Base-by-base conservation (phyloP, 2,797 vertebrate genomes). In the Neosilurus mollespiculum region DNA sequence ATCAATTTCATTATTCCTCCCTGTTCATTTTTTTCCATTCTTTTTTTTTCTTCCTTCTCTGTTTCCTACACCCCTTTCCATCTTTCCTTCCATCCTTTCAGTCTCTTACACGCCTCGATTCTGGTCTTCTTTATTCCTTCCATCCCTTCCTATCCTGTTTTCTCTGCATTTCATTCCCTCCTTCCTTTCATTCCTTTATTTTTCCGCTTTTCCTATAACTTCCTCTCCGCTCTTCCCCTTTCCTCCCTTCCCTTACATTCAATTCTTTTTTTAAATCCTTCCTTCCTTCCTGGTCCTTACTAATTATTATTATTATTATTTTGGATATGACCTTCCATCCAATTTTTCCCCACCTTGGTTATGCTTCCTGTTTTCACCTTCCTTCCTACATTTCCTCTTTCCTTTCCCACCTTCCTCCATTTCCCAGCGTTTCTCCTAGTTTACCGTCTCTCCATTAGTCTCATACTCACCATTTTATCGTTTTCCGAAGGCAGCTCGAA, bases 401-500 rank as follows among this genome's bases (percentile, higher is more conserved):
- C 5, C 2, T 22, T 22, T 8, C 11, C 51, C 10, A 15, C 24
- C 2, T 6, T 12, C 49, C 18, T 62, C 4, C 62, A 6, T 22
- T 22, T 18, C n/a, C 3, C 9, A 18, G 20, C 30, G 30, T 30
- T 30, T 30, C 30, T 30, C 2, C 30, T 30, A 30, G 30, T 30
- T 30, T 30, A 30, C 30, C 24, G 18, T 37, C 30, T 78, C 64
- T 20, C 59, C 43, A 2, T n/a, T 62, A 8, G n/a, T 30, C 24
- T 8, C n/a, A 18, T 58, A 85, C 97, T 97, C 95, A 99, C 98
- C 97, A 96, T 91, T 94, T 98, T 98, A 93, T 99, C 96, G 83
- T 97, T 98, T 95, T 99, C 98, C 30, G 95, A 95, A 89, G 98
- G 98, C 95, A 99, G 94, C 93, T 99, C 98, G 87, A 99, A 99